Evolutionary conservation across 2,888 invertebrate species (phyloP).

Genomic region (Horisme vitalbata): DNA sequence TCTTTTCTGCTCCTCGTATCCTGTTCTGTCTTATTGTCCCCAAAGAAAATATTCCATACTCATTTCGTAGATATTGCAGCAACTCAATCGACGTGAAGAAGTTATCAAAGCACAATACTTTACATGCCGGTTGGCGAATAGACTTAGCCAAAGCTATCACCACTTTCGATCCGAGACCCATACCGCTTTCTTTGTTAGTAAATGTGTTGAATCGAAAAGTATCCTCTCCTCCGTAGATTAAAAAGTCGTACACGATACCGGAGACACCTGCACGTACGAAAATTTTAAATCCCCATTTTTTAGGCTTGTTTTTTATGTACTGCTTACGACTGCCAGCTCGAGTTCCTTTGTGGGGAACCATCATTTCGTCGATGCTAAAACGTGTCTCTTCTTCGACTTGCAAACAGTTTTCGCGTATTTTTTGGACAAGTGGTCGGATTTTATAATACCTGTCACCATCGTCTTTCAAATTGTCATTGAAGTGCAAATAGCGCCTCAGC

Average conservation of each 20-base stretch:
- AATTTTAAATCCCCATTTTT: slow-evolving; percentile 43
- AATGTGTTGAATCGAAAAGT: slow-evolving; percentile 33
- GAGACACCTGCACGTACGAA: slow-evolving; percentile 41
- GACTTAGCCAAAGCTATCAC: background rate
- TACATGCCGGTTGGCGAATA: background rate
- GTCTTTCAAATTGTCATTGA: slow-evolving; percentile 18
- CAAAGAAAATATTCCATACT: slow-evolving; percentile 14
- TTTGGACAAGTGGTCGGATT: slow-evolving; percentile 26
- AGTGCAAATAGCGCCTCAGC: slow-evolving; percentile 23
- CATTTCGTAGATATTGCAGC: too few species aligned
- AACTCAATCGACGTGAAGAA: slow-evolving; percentile 20
- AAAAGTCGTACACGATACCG: slow-evolving; percentile 43
- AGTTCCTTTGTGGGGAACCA: slow-evolving; percentile 46
- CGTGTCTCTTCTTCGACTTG: slow-evolving; percentile 16
- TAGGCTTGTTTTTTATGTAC: slow-evolving; percentile 45
- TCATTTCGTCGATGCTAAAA: slow-evolving; percentile 45
- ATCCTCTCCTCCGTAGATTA: slow-evolving; percentile 34
- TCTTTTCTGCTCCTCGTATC: slow-evolving; percentile 12
- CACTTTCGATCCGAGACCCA: slow-evolving; percentile 33
- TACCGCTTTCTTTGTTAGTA: slow-evolving; percentile 30
- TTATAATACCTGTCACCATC: slow-evolving; percentile 27
- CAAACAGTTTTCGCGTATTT: slow-evolving; percentile 25
- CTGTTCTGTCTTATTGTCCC: slow-evolving; percentile 17
- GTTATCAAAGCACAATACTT: slow-evolving; percentile 7
- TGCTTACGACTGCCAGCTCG: slow-evolving; percentile 42